These are phyloP conservation scores for Clarias macrocephalus DNA, from an alignment of 2,113 vertebrate species.

Conservation along the genomic window DNA sequence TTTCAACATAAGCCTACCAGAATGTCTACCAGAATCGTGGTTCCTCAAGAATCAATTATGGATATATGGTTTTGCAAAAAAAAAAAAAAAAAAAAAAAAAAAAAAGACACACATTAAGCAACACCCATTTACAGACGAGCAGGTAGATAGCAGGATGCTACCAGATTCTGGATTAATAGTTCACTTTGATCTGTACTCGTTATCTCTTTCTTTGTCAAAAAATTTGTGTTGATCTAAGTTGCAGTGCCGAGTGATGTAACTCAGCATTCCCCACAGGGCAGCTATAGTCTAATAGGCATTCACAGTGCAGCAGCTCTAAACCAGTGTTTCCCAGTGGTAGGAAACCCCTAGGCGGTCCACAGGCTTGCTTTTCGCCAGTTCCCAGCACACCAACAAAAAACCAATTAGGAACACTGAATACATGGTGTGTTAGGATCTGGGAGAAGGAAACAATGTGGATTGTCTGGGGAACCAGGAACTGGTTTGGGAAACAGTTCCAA, in stretches of 20 bases:
- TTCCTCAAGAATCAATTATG: neutral
- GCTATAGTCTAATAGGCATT: neutral
- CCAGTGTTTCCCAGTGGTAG: neutral
- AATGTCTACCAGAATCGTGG: neutral
- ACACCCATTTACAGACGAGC: neutral
- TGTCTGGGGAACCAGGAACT: neutral
- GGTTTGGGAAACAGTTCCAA: neutral
- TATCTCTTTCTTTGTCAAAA: neutral
- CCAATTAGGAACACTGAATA: slow-evolving; percentile 14
- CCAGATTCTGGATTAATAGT: neutral
- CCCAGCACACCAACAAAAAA: neutral
- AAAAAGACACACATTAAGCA: neutral
- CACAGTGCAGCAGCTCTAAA: slow-evolving; percentile 11
- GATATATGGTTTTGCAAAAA: neutral
- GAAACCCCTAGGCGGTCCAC: neutral
- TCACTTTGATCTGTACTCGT: neutral
- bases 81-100: too few species aligned
- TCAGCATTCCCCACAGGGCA: neutral
- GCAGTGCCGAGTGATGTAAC: neutral
- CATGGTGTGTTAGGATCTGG: neutral
- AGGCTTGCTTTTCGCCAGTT: neutral
- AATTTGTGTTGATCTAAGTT: neutral
- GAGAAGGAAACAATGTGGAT: neutral
- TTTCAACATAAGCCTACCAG: neutral
- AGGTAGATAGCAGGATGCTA: neutral